phyloP scores from a whole-genome alignment of 1,140 invertebrate species.

The Lordiphosa mommai region DNA sequence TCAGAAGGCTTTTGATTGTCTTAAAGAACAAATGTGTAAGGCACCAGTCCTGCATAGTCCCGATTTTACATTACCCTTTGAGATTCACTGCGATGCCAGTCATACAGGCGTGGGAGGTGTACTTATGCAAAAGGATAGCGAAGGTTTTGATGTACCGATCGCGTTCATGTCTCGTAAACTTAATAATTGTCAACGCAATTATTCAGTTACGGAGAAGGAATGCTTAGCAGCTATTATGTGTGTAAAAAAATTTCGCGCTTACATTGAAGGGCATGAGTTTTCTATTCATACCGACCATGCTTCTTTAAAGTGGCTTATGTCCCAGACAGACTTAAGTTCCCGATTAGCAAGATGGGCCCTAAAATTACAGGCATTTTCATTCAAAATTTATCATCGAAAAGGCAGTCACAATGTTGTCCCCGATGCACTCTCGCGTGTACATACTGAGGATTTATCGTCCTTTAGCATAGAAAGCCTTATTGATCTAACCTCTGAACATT shows the following conservation, averaged over 20 bases:
- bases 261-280: conserved; percentile 8
- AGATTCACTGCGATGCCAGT: conserved; percentile 4
- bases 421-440: too few species aligned
- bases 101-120: background rate
- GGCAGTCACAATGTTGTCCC: background rate
- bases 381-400: background rate
- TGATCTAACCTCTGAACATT: background rate
- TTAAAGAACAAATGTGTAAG: background rate
- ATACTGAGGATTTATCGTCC: conserved; percentile 6
- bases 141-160: too few species aligned
- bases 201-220: too few species aligned
- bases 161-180: too few species aligned
- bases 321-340: background rate
- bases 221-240: too few species aligned
- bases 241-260: conserved; percentile 9
- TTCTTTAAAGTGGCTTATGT: conserved; percentile 1
- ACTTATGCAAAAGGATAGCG: too few species aligned
- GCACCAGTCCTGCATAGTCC: background rate
- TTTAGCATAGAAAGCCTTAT: too few species aligned
- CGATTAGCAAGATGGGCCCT: conserved; percentile 1
- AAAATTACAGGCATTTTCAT: background rate
- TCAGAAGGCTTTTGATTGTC: background rate
- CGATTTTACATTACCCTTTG: background rate
- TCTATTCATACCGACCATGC: background rate
- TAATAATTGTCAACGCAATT: too few species aligned